phyloP scores from a whole-genome alignment of 2,888 invertebrate species.

The Cylindroiulus punctatus region DNA sequence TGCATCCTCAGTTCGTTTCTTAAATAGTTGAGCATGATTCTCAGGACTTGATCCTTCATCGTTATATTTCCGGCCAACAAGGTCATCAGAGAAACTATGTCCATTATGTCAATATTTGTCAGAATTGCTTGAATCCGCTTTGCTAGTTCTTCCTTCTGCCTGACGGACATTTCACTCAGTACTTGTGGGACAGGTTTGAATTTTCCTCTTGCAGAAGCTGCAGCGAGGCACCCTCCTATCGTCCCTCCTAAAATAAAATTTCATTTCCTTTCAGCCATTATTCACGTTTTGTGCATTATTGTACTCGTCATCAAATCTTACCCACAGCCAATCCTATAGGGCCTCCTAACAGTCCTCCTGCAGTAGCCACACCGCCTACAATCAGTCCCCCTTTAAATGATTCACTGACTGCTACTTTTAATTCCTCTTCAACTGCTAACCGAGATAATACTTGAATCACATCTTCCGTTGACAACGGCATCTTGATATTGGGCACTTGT shows the following conservation, averaged over 20 bases:
- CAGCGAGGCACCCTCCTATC: constrained; percentile 40
- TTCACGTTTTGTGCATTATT: no score
- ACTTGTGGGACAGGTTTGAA: constrained; percentile 49
- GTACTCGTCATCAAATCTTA: background rate
- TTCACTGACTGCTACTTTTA: constrained; percentile 50
- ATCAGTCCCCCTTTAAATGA: constrained; percentile 52
- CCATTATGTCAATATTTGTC: background rate
- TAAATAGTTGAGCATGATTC: constrained; percentile 13
- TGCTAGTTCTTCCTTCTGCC: constrained; percentile 22
- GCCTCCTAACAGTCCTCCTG: constrained; percentile 50
- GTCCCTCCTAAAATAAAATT: constrained; percentile 36
- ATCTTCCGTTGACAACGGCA: constrained; percentile 50
- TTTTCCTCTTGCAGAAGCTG: background rate
- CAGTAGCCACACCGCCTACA: constrained; percentile 8
- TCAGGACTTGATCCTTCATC: constrained; percentile 31
- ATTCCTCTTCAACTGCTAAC: constrained; percentile 36
- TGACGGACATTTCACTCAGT: constrained; percentile 34
- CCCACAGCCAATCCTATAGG: constrained; percentile 54
- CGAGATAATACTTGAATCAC: constrained; percentile 11
- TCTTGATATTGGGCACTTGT: background rate
- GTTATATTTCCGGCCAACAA: constrained; percentile 35
- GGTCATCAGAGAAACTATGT: background rate
- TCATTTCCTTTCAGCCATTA: no score
- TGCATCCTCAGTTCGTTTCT: constrained; percentile 45
- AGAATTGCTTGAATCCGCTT: background rate